Evolutionary conservation across 92 coral and sea anemone species (phyloP).

Genomic region (Siderastrea radians): DNA sequence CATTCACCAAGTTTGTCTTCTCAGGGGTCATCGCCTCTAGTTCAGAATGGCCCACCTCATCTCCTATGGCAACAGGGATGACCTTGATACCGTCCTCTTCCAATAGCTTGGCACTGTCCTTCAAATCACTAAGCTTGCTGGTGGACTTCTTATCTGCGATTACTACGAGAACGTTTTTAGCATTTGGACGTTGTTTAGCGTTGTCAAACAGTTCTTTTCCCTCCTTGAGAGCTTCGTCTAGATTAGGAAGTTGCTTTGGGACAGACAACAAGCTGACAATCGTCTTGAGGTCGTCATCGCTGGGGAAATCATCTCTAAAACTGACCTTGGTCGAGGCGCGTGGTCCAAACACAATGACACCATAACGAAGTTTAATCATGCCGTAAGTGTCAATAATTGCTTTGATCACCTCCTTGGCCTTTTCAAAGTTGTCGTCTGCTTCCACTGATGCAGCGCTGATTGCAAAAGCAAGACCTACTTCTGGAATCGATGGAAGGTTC

Average conservation of each 20-base stretch:
- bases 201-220: slow-evolving; percentile 66
- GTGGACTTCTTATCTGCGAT: slow-evolving; percentile 73
- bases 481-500: slow-evolving; percentile 44
- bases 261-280: slow-evolving; percentile 49
- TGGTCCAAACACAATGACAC: slow-evolving; percentile 77
- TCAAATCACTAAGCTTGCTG: slow-evolving; percentile 47
- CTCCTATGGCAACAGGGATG: slow-evolving; percentile 80
- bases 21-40: slow-evolving; percentile 68
- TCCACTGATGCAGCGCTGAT: slow-evolving; percentile 80
- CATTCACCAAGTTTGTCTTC: slow-evolving; percentile 65
- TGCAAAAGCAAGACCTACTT: slow-evolving; percentile 83
- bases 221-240: slow-evolving; percentile 64
- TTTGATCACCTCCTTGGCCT: slow-evolving; percentile 65
- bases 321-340: slow-evolving; percentile 42
- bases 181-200: slow-evolving; percentile 76
- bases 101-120: slow-evolving; percentile 44
- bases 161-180: slow-evolving; percentile 82
- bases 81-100: slow-evolving; percentile 71
- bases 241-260: slow-evolving; percentile 46
- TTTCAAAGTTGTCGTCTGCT: slow-evolving; percentile 65
- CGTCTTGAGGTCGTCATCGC: slow-evolving; percentile 52
- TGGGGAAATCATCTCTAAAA: slow-evolving; percentile 62
- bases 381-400: slow-evolving; percentile 74
- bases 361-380: slow-evolving; percentile 78
- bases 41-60: slow-evolving; percentile 62